A percentile compares a stretch with the other conserved stretches of the same genome.
These are phyloP conservation scores for Plectropomus leopardus DNA, from an alignment of 2,113 vertebrate genomes.

Conservation along the genomic window DNA sequence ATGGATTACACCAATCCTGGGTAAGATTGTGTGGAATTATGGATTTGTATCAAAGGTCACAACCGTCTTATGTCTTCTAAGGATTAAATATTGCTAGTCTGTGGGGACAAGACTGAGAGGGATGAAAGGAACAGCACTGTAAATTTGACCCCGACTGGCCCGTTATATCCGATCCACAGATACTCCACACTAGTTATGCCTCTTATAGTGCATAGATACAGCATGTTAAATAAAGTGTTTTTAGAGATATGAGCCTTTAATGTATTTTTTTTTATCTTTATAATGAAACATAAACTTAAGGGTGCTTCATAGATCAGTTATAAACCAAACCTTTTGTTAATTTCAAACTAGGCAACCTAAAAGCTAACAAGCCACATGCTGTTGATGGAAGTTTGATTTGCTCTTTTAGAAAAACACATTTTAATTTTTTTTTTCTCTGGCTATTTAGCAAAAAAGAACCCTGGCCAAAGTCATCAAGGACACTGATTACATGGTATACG, in stretches of 20 bases:
- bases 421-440: neutral
- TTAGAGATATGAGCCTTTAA: neutral
- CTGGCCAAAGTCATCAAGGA: neutral
- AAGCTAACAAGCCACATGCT: neutral
- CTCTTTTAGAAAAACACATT: too few relatives aligned
- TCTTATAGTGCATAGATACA: neutral
- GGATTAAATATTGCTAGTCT: constrained; percentile 58
- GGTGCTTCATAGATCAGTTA: neutral
- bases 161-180: constrained; percentile 1
- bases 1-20: constrained; percentile 46
- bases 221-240: neutral
- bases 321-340: neutral
- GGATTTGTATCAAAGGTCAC: constrained; percentile 62
- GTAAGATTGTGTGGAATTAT: constrained; percentile 50
- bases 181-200: neutral
- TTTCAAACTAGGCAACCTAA: neutral
- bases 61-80: constrained; percentile 45
- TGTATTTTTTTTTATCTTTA: neutral
- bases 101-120: constrained; percentile 25
- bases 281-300: neutral
- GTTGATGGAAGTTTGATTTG: too few relatives aligned
- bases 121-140: constrained; percentile 35
- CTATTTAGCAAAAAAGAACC: neutral
- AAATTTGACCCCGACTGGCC: constrained; percentile 19
- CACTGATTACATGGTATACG: too few relatives aligned